A percentile compares a stretch with the other conserved stretches of the same genome.
phyloP scores from a whole-genome alignment of 2,888 invertebrate species.

The Conomelus anceps region DNA sequence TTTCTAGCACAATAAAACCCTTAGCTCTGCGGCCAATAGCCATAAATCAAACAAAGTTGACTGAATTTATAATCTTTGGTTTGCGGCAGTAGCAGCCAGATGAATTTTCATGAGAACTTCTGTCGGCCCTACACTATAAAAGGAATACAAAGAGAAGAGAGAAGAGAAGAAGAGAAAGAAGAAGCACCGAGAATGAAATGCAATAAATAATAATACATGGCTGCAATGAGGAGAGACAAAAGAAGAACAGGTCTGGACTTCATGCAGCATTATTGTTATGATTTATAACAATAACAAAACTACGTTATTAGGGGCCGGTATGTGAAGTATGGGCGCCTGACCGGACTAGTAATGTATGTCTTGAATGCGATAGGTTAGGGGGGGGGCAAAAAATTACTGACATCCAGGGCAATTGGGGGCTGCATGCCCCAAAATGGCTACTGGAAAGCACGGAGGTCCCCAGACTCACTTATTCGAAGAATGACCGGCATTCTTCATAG shows the following conservation, averaged over 20 bases:
- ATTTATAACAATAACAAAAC: not conserved
- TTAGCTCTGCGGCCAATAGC: not conserved
- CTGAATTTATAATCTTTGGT: not conserved
- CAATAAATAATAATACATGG: not conserved
- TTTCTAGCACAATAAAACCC: not conserved
- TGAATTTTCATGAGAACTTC: not conserved
- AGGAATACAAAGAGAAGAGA: too few relatives aligned
- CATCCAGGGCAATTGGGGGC: not conserved
- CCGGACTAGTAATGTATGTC: not conserved
- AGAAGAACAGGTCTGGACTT: not conserved
- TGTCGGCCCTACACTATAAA: not conserved
- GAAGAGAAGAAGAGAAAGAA: not conserved
- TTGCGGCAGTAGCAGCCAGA: not conserved
- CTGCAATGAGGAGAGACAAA: too few relatives aligned
- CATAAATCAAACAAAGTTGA: not conserved
- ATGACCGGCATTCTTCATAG: not conserved
- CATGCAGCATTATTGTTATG: not conserved
- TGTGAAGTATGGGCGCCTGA: not conserved
- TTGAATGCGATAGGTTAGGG: not conserved
- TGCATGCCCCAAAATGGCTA: not conserved
- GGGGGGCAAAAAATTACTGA: not conserved
- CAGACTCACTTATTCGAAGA: not conserved
- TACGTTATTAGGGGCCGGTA: not conserved
- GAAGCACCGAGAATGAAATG: not conserved
- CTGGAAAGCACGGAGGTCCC: not conserved